Base-by-base conservation (phyloP, 2,888 invertebrate genomes). In the Palloptera scutellata region DNA sequence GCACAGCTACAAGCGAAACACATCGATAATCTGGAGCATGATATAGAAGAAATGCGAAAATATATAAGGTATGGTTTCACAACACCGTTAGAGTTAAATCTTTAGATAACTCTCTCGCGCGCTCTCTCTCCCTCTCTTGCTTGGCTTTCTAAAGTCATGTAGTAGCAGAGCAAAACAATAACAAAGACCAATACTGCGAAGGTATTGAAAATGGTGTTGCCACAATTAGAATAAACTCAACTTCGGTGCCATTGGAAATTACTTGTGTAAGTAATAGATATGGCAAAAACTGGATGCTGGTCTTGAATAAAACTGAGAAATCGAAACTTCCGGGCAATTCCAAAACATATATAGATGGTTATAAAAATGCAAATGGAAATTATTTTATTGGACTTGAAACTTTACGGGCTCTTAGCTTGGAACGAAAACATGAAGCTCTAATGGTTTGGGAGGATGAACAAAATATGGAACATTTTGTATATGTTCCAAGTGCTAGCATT, bases 381-480 rank as follows among this genome's bases (percentile, higher is more conserved):
- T 78, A 78, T 45, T 78, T 78, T 12, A 77, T 78, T 11, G 77
- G 77, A 0, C 17, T 78, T 66, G 78, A 78, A 0, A 77, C 76
- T 40, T 41, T 78, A 68, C 15, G 75, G 45, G 69, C 53, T 0
- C 43, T 78, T 45, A 78, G 79, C 1, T 63, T 67, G 15, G 73
- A 68, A 11, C 72, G 20, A 0, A 54, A 69, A 0, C 45, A 73
- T 11, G 75, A 78, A 61, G 61, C 78, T 42, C 58, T 72, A 1
- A 66, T 78, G 2, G 54, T 73, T 0, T 73, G 78, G 77, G 15
- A 15, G 5, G 74, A 59, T 6, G 61, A 72, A n/a, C 15, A 57
- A 1, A 13, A 15, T 0, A 75, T 71, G 45, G 43, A 77, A 43
- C 71, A 70, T 0, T 77, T 77, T 20, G 78, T 78, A 1, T 6